Conservation (phyloP, 2,797 vertebrate genomes). For the Darevskia mixta region DNA sequence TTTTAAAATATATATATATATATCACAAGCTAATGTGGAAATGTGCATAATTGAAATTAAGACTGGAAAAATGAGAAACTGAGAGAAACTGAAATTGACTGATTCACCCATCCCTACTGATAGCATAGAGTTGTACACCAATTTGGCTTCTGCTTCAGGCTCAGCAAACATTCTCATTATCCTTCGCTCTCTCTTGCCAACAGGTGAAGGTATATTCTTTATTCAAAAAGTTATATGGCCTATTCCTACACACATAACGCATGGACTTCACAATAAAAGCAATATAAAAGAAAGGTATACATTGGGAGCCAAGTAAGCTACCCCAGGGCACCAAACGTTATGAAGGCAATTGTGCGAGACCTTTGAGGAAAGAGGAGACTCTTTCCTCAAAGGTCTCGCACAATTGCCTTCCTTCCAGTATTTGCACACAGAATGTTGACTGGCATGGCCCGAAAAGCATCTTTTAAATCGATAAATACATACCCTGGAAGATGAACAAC, state of each 20-base stretch:
- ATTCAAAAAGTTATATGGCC: background rate
- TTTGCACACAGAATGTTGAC: background rate
- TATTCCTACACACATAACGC: background rate
- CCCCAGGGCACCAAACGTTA: background rate
- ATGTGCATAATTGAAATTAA: no score
- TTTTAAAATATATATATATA: no score
- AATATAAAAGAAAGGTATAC: background rate
- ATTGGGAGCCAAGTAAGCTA: background rate
- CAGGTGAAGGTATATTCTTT: background rate
- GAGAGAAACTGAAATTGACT: no score
- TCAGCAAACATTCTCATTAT: background rate
- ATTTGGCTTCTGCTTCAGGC: background rate
- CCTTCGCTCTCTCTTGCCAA: background rate
- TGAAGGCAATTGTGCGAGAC: no score
- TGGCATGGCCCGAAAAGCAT: no score
- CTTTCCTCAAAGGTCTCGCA: background rate
- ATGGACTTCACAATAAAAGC: background rate
- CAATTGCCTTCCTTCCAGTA: background rate
- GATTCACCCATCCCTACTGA: constrained; percentile 60
- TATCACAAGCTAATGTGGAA: no score
- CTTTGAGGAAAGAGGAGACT: no score
- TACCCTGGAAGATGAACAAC: no score
- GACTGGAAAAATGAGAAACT: no score
- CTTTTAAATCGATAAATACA: no score
- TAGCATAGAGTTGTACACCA: background rate